Base-by-base conservation (phyloP, 2,888 invertebrate genomes). In the Meghimatium bilineatum region DNA sequence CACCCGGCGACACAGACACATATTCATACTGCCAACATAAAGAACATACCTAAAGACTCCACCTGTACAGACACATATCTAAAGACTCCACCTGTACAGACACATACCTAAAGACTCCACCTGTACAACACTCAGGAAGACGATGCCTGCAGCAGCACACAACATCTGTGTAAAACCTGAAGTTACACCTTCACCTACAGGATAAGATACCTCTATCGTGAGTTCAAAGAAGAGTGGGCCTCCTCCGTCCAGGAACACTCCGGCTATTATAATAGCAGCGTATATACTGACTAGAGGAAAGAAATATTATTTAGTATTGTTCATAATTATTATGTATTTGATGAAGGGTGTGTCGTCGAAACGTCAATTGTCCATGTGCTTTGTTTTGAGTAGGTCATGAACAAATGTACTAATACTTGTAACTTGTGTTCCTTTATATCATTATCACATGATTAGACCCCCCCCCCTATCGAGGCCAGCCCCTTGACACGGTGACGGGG, bases 151-250 rank as follows among this genome's bases (percentile, higher is more conserved):
- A 38, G 86, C 74, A 0, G 88, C 87, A 38, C 87, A 85, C n/a
- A 89, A 60, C 83, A 88, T 86, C 44, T 88, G 82, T 6, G 88
- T 78, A 14, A 88, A 83, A 5, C 89, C 88, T 52, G 87, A 87
- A 1, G 91, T 88, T 10, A 91, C 88, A 10, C 89, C 89, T 80
- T 90, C 90, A 8, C 88, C 87, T 23, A 89, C 87, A 14, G 91
- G 90, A 77, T 88, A 90, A 1, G 89, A 87, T 14, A 83, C 87
- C 85, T 91, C 90, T 83, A 90, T 90, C 0, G 89, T 85, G 75
- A 90, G 81, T 84, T 91, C 91, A 69, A 88, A 90, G 80, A 88
- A 88, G 29, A 91, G 81, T 0, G 91, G 90, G 34, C 86, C 85
- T 10, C 87, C 86, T 17, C 88, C 87, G 38, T 88, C 87, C 74